Evolutionary conservation across 2,888 invertebrate genomes (phyloP).

Genomic region (Machimus atricapillus): DNA sequence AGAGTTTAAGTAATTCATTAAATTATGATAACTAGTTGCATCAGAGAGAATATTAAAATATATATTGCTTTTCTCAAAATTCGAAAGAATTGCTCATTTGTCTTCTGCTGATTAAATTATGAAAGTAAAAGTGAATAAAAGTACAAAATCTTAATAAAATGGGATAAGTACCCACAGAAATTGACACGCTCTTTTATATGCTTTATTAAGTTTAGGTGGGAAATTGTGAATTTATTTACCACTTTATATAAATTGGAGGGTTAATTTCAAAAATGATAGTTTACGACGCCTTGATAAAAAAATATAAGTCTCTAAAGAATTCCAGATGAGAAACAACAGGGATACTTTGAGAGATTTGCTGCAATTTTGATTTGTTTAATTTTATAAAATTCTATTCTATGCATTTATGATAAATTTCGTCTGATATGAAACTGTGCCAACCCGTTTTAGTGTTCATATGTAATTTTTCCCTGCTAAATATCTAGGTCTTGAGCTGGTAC

Average conservation of each 20-base stretch:
- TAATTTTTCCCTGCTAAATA: not conserved
- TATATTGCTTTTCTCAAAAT: not conserved
- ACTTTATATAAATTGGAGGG: not conserved
- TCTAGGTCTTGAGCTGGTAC: constrained; percentile 21
- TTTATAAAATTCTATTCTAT: constrained; percentile 30
- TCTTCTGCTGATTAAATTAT: not conserved
- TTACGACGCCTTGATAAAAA: not conserved
- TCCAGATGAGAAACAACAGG: not conserved
- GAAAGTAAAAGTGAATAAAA: not conserved
- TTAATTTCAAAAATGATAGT: not conserved
- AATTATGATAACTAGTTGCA: too few relatives aligned
- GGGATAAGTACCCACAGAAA: not conserved
- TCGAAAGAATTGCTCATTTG: not conserved
- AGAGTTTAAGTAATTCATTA: not conserved
- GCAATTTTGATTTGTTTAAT: constrained; percentile 12
- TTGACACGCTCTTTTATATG: not conserved
- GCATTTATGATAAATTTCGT: constrained; percentile 15
- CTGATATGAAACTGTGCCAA: constrained; percentile 37
- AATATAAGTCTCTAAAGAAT: not conserved
- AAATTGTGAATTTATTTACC: not conserved
- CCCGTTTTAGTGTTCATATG: constrained; percentile 20
- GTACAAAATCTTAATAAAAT: not conserved
- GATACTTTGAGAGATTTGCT: not conserved
- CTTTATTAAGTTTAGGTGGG: not conserved
- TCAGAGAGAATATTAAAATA: not conserved